Evolutionary conservation across 2,888 invertebrate genomes (phyloP).

Genomic region (Prosapia bicincta): DNA sequence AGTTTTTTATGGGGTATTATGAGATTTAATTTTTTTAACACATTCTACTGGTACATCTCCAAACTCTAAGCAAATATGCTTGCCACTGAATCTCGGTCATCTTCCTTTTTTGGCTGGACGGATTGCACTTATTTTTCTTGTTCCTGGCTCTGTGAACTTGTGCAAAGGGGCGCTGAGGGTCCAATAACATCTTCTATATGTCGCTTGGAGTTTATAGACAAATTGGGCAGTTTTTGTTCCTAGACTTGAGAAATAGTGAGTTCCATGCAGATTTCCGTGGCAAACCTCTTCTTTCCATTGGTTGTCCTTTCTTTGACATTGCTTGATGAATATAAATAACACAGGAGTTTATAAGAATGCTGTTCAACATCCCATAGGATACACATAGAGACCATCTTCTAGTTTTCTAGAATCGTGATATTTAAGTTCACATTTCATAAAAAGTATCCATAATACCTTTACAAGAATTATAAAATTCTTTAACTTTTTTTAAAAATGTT

Average conservation of each 20-base stretch:
- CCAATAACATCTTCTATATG: background rate
- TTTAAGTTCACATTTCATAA: slow-evolving; percentile 1
- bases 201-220: slow-evolving; percentile 4
- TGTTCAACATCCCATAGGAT: too few relatives aligned
- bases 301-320: background rate
- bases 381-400: background rate
- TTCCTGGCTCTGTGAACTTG: background rate
- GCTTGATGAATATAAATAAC: slow-evolving; percentile 7
- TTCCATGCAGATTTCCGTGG: background rate
- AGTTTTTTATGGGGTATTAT: too few relatives aligned
- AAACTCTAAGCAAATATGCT: too few relatives aligned
- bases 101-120: slow-evolving; percentile 2
- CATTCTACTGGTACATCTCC: too few relatives aligned
- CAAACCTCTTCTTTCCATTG: background rate
- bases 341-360: slow-evolving; percentile 3
- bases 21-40: background rate
- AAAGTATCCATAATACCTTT: slow-evolving; percentile 6
- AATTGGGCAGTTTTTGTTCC: slow-evolving; percentile 6
- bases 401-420: slow-evolving; percentile 6
- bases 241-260: too few relatives aligned
- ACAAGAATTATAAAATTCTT: slow-evolving; percentile 6
- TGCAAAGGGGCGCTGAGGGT: background rate
- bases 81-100: background rate
- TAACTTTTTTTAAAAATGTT: too few relatives aligned
- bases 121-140: slow-evolving; percentile 10